Base-by-base conservation (phyloP, 2,888 invertebrate species). In the Agelastica alni region DNA sequence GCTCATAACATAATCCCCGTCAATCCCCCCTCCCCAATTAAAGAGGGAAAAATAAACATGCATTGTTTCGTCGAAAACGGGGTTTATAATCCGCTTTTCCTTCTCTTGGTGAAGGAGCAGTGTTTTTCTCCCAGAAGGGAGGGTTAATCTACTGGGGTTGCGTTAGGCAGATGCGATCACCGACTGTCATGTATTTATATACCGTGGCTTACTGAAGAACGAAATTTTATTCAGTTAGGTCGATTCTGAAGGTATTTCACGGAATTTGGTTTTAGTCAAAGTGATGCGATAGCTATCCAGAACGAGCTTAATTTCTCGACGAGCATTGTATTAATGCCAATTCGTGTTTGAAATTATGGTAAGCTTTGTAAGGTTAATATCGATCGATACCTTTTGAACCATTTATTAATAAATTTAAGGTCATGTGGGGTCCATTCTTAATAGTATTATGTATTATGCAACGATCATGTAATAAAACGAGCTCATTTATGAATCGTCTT, bases 31-130 rank as follows among this genome's bases (percentile, higher is more conserved):
- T 31, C 46, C 43, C 36, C 53, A 59, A 59, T 59, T 53, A 56
- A 48, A 53, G 43, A 55, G 58, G 60, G 53, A 48, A 60, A 60
- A 58, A 58, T 58, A 56, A 58, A 56, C 58, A 56, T 45, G 51
- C 46, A 56, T 52, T 53, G 58, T 60, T 58, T 53, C 37, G 44
- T 49, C 51, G 42, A 46, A 52, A 55, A 45, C 41, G 44, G 57
- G 57, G 53, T 53, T 56, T 51, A 59, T 59, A 59, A 59, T 59
- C 56, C 59, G 51, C 49, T 51, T 42, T 46, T 22, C 42, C 36
- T 51, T 37, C 37, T 39, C 47, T 16, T 34, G 13, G 22, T 10
- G 44, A 26, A 42, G 53, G 18, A 42, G 53, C 42, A 26, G 31
- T 30, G 39, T 47, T 48, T 43, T 44, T 44, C 44, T 45, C 45